phyloP scores from a whole-genome alignment of 2,113 vertebrate species.

The Cryptoleucopteryx plumbea region DNA sequence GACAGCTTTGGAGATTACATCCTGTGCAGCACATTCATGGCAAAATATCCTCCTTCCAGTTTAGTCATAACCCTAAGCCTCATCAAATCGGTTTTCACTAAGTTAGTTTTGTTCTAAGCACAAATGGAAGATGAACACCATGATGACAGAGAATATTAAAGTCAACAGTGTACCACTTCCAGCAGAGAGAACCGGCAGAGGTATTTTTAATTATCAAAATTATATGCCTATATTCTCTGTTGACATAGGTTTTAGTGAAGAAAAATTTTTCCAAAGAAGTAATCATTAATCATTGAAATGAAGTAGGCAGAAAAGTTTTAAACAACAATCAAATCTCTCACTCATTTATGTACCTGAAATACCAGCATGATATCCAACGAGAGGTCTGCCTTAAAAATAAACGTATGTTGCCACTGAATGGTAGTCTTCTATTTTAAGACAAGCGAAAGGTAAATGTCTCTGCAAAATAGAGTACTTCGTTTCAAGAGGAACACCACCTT shows the following conservation, averaged over 20 bases:
- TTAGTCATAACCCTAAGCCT: background rate
- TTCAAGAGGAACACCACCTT: background rate
- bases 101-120: background rate
- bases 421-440: background rate
- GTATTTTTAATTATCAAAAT: background rate
- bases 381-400: background rate
- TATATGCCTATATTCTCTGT: background rate
- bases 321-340: background rate
- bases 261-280: background rate
- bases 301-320: background rate
- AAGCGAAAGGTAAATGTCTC: background rate
- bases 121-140: background rate
- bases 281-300: background rate
- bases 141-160: background rate
- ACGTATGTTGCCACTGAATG: background rate
- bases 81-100: accelerated
- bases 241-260: background rate
- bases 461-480: background rate
- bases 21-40: background rate
- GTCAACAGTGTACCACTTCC: background rate
- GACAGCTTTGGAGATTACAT: background rate
- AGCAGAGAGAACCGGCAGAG: background rate
- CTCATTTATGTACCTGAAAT: background rate
- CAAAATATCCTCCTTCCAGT: background rate
- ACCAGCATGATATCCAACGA: background rate